Evolutionary conservation across 92 coral and sea anemone genomes (phyloP), one percentile per base, ranked within the genome.

Genomic region (Plumapathes pennacea): DNA sequence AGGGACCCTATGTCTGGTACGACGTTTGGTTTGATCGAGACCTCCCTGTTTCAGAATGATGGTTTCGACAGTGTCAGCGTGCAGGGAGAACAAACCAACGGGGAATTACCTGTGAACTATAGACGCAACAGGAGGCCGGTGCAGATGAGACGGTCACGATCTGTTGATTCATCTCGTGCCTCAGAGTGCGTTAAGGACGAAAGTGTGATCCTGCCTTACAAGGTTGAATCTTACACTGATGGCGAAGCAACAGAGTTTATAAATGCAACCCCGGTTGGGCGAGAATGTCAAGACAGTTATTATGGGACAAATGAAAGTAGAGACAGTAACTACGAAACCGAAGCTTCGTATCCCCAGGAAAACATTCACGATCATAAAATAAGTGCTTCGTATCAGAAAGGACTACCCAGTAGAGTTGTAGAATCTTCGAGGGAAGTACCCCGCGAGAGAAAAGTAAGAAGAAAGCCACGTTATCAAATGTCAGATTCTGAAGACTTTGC

Each of bases 271-370:
- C 95, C 94, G 17, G 90, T 94, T 13, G 95, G 82, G 64, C 89
- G 83, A 40, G 71, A 86, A 52, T 53, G 48, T 38, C 60, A 60
- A 41, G 96, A 88, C 60, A 88, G 96, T 34, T 82, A 88, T 54
- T 88, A 88, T 26, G 96, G 96, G 10, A 88, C 96, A 9, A 85
- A 85, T 32, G 99, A 89, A 45, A 89, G 97, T 55, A 76, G 90
- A 42, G 99, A 89, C 58, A 94, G 99, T 33, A 89, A 84, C 70
- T 94, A 89, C 20, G 89, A 96, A 23, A 94, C 99, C 3, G 97
- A 89, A 64, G 65, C 81, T 0, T 94, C 95, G 6, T 86, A 88
- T 34, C 63, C 70, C 14, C 64, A 54, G 14, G 95, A 86, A 44
- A 89, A 86, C 24, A 62, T 64, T 36, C 71, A n/a, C n/a, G n/a